Evolutionary conservation across 2,888 invertebrate species (phyloP), one percentile per base, ranked within the genome.

Genomic region (Hypolimnas misippus): DNA sequence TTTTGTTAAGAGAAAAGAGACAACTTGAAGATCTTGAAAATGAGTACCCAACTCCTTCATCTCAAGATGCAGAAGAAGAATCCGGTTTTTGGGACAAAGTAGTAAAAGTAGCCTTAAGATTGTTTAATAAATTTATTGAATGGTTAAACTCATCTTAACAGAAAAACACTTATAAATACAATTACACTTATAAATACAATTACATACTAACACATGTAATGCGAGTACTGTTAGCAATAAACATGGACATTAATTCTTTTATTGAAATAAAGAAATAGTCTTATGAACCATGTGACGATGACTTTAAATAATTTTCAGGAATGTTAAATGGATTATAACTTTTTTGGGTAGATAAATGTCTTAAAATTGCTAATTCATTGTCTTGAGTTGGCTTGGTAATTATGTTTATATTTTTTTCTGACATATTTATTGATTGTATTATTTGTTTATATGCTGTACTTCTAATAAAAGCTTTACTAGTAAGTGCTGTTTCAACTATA

Each of bases 51-150:
- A 73, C 80, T 35, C 70, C 76, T 5, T 62, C 76, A 31, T 79
- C 70, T 50, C 81, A 83, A 66, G 79, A 83, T n/a, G 76, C 77
- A 17, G 79, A 83, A 70, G 87, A 90, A 29, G 87, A 92, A 65
- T 76, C 84, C 6, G 80, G 90, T 14, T 90, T 92, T 71, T 92
- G 92, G 92, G 87, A 89, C 64, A 79, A 82, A 74, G 79, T 92
- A 10, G 84, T 92, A 16, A 88, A 83, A 80, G 83, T 89, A 59
- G 91, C 92, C 17, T 69, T 92, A 14, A 90, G 86, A 72, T 67
- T 92, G 65, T 88, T 92, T 44, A 87, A 80, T 68, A 81, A 72
- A 74, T 90, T 92, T 69, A 75, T 92, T 58, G 88, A 90, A 73
- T 92, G 92, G 92, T 73, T 92, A 35, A 92, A 92, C 75, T 77